Base-by-base conservation (phyloP, 1,140 invertebrate genomes). In the Nebria ingens region DNA sequence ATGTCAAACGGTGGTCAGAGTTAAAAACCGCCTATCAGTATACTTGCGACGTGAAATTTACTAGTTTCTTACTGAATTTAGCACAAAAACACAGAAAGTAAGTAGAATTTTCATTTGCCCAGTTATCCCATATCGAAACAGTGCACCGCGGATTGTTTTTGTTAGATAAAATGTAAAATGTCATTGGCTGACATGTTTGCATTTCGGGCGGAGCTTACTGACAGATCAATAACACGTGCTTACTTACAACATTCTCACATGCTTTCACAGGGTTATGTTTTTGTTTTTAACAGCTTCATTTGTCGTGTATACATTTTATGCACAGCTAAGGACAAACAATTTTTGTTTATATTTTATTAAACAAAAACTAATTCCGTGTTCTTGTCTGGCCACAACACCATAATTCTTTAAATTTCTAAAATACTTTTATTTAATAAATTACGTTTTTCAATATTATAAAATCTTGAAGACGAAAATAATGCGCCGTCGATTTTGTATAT, bases 31-130 rank as follows among this genome's bases (percentile, higher is more conserved):
- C 65, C 2, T 60, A 70, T 19, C 62, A 68, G 45, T 73, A 70
- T 58, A 71, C 68, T 55, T 72, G 68, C 52, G 72, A 76, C 52
- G 72, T 72, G 34, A 70, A 74, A 58, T 74, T 76, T 61, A 69
- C 73, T 0, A 68, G 66, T 19, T 70, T 71, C 56, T 60, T 76
- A n/a, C 61, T 76, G 11, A 73, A 73, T 59, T 61, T 74, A 50
- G 73, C 73, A 19, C 65, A 74, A 34, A 73, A 73, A 56, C 68
- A 74, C 42, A 40, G 61, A 17, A 49, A 62, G 64, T 67, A 62
- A 58, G 57, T 62, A 53, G n/a, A n/a, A n/a, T n/a, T 34, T 53
- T 25, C 17, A 19, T 49, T 53, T 40, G 3, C 12, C 3, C n/a
- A 50, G 21, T 25, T 40, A 19, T 42, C 12, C 1, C 21, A n/a